Percentiles rank a stretch among this genome's conserved stretches.
Evolutionary conservation across 2,888 invertebrate species (phyloP).

Genomic region (Steromphala cineraria): DNA sequence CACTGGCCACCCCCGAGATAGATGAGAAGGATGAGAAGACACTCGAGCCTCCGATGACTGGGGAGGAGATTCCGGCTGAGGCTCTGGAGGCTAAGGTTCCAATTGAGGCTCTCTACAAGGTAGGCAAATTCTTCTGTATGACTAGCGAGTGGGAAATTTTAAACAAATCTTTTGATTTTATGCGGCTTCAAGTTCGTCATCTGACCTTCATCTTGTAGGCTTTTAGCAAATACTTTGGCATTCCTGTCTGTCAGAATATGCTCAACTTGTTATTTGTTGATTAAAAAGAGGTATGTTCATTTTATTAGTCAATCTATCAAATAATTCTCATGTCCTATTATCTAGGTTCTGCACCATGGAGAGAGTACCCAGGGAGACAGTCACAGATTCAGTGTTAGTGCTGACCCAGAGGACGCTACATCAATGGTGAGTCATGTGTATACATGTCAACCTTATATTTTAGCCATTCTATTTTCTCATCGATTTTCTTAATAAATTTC

Average conservation of each 20-base stretch:
- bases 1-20: not conserved
- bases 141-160: too few relatives aligned
- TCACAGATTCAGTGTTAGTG: constrained; percentile 69
- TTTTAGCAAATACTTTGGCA: too few relatives aligned
- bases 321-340: not conserved
- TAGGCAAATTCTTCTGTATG: constrained; percentile 33
- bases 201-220: too few relatives aligned
- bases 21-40: constrained; percentile 39
- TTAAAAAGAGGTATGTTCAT: not conserved
- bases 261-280: too few relatives aligned
- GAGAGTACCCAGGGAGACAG: constrained; percentile 71
- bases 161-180: too few relatives aligned
- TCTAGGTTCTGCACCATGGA: constrained; percentile 71
- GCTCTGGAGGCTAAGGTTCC: constrained; percentile 67
- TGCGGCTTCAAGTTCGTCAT: too few relatives aligned
- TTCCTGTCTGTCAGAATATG: too few relatives aligned
- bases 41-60: constrained; percentile 49
- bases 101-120: constrained; percentile 64
- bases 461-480: too few relatives aligned
- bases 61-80: constrained; percentile 65
- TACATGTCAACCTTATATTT: not conserved
- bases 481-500: too few relatives aligned
- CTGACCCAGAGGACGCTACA: constrained; percentile 72
- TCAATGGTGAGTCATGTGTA: constrained; percentile 61
- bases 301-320: not conserved